Conservation (phyloP, 2,113 vertebrate species). For the Dasyprocta punctata region DNA sequence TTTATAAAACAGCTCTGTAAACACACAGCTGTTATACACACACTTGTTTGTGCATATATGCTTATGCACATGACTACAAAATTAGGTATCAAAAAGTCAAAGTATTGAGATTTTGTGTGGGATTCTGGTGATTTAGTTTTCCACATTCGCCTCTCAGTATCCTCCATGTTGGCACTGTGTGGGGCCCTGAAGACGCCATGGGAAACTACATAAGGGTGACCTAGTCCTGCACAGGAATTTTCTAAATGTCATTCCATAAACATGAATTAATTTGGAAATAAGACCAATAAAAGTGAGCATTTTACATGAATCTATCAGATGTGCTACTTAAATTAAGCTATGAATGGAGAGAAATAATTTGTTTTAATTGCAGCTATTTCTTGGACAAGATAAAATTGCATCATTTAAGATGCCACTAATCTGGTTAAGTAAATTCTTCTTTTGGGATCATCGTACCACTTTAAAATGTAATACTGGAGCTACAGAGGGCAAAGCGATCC, state of each 20-base stretch:
- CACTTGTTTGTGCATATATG: not conserved
- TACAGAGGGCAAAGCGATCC: not conserved
- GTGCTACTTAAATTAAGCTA: slow-evolving; percentile 25
- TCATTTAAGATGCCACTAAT: slow-evolving; percentile 49
- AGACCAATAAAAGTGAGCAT: slow-evolving; percentile 6
- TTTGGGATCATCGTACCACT: not conserved
- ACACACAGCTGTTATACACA: not conserved
- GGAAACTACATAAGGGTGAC: not conserved
- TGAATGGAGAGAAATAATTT: slow-evolving; percentile 51
- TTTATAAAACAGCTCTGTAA: not conserved
- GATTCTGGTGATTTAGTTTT: not conserved
- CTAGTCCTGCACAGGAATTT: not conserved
- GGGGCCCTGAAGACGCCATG: not conserved
- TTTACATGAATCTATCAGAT: slow-evolving; percentile 25
- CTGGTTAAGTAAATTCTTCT: slow-evolving; percentile 37
- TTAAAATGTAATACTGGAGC: not conserved
- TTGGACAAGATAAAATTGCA: slow-evolving; percentile 50
- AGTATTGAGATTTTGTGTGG: not conserved
- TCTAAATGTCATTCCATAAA: not conserved
- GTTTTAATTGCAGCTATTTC: slow-evolving; percentile 63
- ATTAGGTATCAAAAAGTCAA: not conserved
- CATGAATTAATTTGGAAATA: slow-evolving; percentile 45
- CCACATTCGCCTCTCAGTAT: fast-evolving
- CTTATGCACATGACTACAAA: not conserved
- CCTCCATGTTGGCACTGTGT: not conserved